phyloP scores from a whole-genome alignment of 2,113 vertebrate species.

The Oplegnathus fasciatus region DNA sequence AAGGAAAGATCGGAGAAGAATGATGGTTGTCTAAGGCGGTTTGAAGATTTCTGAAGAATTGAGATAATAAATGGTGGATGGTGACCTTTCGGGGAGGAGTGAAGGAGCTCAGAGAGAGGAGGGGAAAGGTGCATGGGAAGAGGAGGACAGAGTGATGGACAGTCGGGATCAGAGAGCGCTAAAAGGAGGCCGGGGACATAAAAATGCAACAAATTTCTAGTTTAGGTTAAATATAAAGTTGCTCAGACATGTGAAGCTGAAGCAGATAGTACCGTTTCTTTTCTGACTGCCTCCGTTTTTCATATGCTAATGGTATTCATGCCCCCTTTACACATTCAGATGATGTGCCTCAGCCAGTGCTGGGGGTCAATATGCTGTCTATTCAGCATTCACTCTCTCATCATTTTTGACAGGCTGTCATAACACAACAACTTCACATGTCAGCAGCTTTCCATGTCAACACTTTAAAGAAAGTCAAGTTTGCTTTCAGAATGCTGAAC shows the following conservation, averaged over 20 bases:
- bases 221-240: conserved; percentile 16
- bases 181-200: neutral
- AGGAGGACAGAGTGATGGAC: conserved; percentile 56
- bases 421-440: conserved; percentile 43
- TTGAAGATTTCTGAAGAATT: conserved; percentile 30
- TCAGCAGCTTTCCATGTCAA: conserved; percentile 36
- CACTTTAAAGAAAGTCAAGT: neutral
- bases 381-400: conserved; percentile 21
- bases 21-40: conserved; percentile 14
- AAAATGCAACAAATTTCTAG: neutral
- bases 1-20: conserved; percentile 41
- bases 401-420: conserved; percentile 50
- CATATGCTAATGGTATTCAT: conserved; percentile 63
- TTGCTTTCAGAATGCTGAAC: neutral
- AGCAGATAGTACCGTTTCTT: neutral
- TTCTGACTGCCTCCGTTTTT: conserved; percentile 40
- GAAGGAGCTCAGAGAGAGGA: conserved; percentile 64
- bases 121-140: conserved; percentile 83
- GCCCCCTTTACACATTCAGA: conserved; percentile 34
- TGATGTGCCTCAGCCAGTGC: neutral
- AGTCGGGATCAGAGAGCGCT: neutral
- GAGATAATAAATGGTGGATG: conserved; percentile 36
- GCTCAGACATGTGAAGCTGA: conserved; percentile 6
- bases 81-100: conserved; percentile 22
- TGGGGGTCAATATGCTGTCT: conserved; percentile 34